These are phyloP conservation scores for Esperia sulphurella DNA, from an alignment of 2,888 invertebrate species.

Conservation along the genomic window DNA sequence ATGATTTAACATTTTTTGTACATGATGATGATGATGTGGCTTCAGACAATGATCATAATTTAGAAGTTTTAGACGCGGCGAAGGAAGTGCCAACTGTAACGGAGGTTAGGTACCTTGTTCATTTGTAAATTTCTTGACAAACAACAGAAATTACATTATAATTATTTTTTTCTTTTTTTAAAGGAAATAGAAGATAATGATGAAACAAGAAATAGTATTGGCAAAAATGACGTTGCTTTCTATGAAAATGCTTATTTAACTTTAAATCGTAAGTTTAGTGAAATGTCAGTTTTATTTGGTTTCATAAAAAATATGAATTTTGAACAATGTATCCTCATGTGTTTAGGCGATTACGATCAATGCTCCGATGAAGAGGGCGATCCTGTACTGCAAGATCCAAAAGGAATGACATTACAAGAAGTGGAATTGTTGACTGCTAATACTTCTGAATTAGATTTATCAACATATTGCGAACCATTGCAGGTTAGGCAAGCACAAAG, in stretches of 20 bases:
- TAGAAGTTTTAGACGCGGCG: conserved; percentile 13
- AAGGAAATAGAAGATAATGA: conserved; percentile 1
- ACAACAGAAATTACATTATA: background rate
- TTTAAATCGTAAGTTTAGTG: conserved; percentile 51
- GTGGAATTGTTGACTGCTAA: conserved; percentile 48
- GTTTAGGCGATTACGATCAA: conserved; percentile 62
- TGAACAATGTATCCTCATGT: background rate
- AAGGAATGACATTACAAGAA: conserved; percentile 54
- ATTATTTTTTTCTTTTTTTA: background rate
- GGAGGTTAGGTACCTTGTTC: background rate
- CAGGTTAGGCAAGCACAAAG: conserved; percentile 2
- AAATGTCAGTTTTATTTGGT: no score
- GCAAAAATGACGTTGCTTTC: conserved; percentile 27
- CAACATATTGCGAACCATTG: conserved; percentile 12
- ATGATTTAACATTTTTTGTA: conserved; percentile 38
- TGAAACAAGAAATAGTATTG: background rate
- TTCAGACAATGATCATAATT: conserved; percentile 17
- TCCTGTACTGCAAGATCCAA: conserved; percentile 53
- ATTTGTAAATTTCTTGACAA: background rate
- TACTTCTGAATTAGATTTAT: conserved; percentile 34
- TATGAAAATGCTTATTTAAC: conserved; percentile 53
- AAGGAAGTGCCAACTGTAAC: conserved; percentile 20
- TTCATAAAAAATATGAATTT: no score
- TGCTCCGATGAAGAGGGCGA: conserved; percentile 56
- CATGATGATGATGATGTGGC: conserved; percentile 26